Percentiles rank a stretch among this genome's conserved stretches.
phyloP scores from a whole-genome alignment of 2,888 invertebrate genomes.

The Coelinius sp. region DNA sequence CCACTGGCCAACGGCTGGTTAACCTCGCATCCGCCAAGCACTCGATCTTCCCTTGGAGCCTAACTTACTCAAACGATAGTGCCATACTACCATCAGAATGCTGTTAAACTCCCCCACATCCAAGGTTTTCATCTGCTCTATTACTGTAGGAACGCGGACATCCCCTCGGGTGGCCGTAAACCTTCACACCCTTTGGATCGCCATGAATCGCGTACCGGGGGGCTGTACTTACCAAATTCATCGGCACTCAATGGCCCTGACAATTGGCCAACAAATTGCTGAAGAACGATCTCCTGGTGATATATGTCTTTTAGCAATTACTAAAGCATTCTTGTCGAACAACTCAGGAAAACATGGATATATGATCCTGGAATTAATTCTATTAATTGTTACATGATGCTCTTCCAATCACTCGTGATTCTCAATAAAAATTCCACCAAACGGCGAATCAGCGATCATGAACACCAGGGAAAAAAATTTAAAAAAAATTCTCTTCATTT shows the following conservation, averaged over 20 bases:
- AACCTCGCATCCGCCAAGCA: constrained; percentile 67
- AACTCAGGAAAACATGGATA: neutral
- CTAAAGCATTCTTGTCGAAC: neutral
- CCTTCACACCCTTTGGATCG: constrained; percentile 55
- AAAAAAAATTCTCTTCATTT: no score
- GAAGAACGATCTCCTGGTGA: constrained; percentile 56
- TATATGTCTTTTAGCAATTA: constrained; percentile 12
- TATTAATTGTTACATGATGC: no score
- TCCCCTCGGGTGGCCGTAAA: constrained; percentile 63
- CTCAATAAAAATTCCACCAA: no score
- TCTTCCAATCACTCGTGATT: no score
- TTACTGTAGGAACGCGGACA: constrained; percentile 16
- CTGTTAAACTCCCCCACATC: constrained; percentile 30
- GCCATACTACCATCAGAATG: constrained; percentile 33
- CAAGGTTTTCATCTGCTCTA: constrained; percentile 38
- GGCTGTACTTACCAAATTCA: constrained; percentile 58
- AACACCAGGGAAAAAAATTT: no score
- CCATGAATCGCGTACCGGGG: constrained; percentile 40
- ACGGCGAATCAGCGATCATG: no score
- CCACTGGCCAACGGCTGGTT: constrained; percentile 71
- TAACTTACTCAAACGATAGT: constrained; percentile 23
- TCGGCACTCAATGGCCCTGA: constrained; percentile 65
- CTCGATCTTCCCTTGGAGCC: constrained; percentile 69
- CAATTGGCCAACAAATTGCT: constrained; percentile 69
- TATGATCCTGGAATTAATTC: neutral